Base-by-base conservation (phyloP, 2,888 invertebrate species). In the Strigamia transsilvanica region DNA sequence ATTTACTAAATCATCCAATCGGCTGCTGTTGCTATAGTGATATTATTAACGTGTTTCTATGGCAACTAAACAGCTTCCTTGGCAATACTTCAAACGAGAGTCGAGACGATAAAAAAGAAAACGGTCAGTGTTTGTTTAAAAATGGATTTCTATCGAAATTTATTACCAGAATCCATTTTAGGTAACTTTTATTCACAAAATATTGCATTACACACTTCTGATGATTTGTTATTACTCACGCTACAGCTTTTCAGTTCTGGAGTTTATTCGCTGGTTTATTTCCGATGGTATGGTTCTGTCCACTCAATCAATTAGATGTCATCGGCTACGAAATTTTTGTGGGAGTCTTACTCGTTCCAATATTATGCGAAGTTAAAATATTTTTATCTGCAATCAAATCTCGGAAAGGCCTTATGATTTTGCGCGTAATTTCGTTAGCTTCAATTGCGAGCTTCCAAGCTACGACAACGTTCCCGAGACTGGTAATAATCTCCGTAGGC, bases 261-360 rank as follows among this genome's bases (percentile, higher is more conserved):
- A 42, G 42, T 42, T 42, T 42, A 42, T 42, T 42, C 15, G 12
- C 42, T 10, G 42, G 42, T 2, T 42, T 42, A 15, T 42, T 42
- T 42, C 42, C 42, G 2, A 42, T 42, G 42, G 15, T 42, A 42
- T 42, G 42, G 42, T 42, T 88, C 84, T 88, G 87, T 84, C 88
- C 88, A 12, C 85, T 88, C 15, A 88, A 88, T 85, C 87, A 88
- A 83, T 84, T 88, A 46, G 88, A 88, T 80, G 86, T 88, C 38
- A 87, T 88, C 3, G 88, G 88, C 38, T 88, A 88, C 85, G 88
- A 88, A 85, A 86, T 85, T 1, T 88, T 87, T 85, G 86, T 86
- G 41, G 85, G 84, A 0, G 84, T 86, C 1, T 86, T 87, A 85
- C 86, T 88, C 41, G 85, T 86, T 51, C 88, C 88, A 12, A 73